Evolutionary conservation across 2,113 vertebrate genomes (phyloP).

Genomic region (Pseudopodoces humilis): DNA sequence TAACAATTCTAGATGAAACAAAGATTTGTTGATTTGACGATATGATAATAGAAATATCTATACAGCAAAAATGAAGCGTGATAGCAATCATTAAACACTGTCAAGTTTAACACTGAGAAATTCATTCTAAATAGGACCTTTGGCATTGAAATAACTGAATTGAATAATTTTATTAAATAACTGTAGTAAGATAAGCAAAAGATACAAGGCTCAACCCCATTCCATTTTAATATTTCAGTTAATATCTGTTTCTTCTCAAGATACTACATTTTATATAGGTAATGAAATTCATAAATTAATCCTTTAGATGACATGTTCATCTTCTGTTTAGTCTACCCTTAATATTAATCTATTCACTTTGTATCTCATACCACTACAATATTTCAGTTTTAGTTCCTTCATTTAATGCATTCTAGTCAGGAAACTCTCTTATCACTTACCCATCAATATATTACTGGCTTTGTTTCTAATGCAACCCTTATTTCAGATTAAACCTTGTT

Average conservation of each 20-base stretch:
- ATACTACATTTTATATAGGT: background rate
- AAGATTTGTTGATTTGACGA: background rate
- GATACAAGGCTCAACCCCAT: background rate
- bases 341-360: slow-evolving; percentile 40
- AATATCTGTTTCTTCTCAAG: background rate
- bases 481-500: slow-evolving; percentile 37
- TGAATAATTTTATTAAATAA: too few species aligned
- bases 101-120: background rate
- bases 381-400: background rate
- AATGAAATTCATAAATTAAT: slow-evolving; percentile 33
- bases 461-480: slow-evolving; percentile 26
- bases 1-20: background rate
- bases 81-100: background rate
- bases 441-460: background rate
- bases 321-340: background rate
- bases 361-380: background rate
- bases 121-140: background rate
- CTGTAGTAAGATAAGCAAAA: background rate
- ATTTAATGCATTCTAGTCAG: slow-evolving; percentile 19
- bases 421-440: slow-evolving; percentile 1
- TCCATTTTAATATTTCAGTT: background rate
- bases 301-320: background rate
- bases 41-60: background rate
- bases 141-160: background rate
- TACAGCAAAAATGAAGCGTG: background rate